Percentiles rank a stretch among this genome's conserved stretches.
These are phyloP conservation scores for Litocranius walleri DNA, from an alignment of 2,113 vertebrate genomes.

Conservation along the genomic window DNA sequence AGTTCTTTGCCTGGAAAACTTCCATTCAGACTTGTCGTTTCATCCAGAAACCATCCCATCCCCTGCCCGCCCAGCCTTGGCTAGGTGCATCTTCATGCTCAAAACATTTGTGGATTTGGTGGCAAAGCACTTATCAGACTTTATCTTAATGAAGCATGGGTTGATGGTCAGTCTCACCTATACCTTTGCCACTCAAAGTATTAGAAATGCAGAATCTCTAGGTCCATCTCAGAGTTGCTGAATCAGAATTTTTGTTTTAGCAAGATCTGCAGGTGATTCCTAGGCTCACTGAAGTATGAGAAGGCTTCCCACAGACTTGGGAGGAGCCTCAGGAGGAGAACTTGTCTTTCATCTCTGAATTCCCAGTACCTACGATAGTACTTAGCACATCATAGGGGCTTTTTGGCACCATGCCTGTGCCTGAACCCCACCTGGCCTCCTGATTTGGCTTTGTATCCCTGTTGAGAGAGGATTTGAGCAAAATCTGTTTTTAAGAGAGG, in stretches of 20 bases:
- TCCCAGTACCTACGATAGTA: background rate
- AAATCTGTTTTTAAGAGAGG: background rate
- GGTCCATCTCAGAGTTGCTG: background rate
- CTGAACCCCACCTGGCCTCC: background rate
- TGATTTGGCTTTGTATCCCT: background rate
- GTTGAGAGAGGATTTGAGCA: background rate
- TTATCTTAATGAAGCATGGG: background rate
- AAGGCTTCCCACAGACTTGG: background rate
- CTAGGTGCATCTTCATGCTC: background rate
- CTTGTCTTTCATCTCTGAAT: background rate
- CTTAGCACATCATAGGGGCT: background rate
- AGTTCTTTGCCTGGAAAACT: background rate
- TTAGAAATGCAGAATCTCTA: background rate
- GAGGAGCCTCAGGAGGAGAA: background rate
- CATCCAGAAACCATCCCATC: background rate
- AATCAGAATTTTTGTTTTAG: background rate
- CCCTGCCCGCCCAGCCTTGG: background rate
- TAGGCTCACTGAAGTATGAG: background rate
- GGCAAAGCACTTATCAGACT: background rate
- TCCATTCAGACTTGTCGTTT: background rate
- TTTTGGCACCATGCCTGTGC: background rate
- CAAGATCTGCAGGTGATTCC: background rate
- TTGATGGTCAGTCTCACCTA: background rate
- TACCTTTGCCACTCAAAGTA: background rate
- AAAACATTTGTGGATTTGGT: background rate